These are phyloP conservation scores for Corbicula japonica DNA, from an alignment of 2,888 invertebrate genomes.

Conservation along the genomic window DNA sequence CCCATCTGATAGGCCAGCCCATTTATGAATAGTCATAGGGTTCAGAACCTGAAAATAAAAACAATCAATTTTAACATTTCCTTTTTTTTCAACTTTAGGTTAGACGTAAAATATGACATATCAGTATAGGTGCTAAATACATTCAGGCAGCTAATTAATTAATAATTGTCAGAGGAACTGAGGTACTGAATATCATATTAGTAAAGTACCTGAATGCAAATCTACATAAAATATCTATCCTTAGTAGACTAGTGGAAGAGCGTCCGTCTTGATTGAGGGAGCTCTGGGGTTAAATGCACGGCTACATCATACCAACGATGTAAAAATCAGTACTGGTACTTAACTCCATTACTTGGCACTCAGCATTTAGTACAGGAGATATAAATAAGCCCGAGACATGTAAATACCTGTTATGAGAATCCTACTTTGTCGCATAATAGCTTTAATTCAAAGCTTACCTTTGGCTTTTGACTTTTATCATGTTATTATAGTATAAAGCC, in stretches of 20 bases:
- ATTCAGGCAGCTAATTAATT: constrained; percentile 6
- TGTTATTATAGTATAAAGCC: too few relatives aligned
- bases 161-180: constrained; percentile 2
- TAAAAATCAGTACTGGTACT: constrained; percentile 12
- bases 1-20: constrained; percentile 15
- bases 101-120: constrained; percentile 5
- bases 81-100: constrained; percentile 5
- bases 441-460: constrained; percentile 9
- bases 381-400: constrained; percentile 6
- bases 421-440: constrained; percentile 13
- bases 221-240: constrained; percentile 13
- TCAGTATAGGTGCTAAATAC: constrained; percentile 11
- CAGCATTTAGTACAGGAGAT: constrained; percentile 5
- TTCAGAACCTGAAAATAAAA: constrained; percentile 13
- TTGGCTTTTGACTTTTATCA: too few relatives aligned
- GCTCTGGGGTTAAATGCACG: constrained; percentile 10
- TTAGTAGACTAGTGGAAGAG: constrained; percentile 11
- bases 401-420: constrained; percentile 12
- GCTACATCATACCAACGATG: constrained; percentile 8
- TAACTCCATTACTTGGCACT: constrained; percentile 15
- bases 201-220: constrained; percentile 13
- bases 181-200: too few relatives aligned
- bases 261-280: constrained; percentile 3
- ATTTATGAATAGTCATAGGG: constrained; percentile 15
- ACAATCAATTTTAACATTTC: constrained; percentile 12